Base-by-base conservation (phyloP, 2,797 vertebrate species). In the Sebastes diaconus region DNA sequence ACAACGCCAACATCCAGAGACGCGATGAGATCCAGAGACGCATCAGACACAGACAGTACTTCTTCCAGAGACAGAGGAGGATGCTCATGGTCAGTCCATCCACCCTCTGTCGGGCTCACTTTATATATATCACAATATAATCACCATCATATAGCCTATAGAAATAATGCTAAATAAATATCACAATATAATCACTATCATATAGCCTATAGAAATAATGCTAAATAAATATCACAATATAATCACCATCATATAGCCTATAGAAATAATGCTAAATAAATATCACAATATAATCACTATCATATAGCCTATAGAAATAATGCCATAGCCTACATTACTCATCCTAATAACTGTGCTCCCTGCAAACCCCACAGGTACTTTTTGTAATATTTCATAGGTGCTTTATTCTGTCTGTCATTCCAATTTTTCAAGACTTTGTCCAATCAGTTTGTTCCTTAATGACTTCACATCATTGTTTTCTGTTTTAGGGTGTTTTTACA, bases 11-110 rank as follows among this genome's bases (percentile, higher is more conserved):
- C 79, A 39, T 66, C 0, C 90, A 94, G 86, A 91, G 95, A 61
- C 93, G 95, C 68, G 81, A 74, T 50, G 95, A 96, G 80, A 80
- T 93, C 58, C 94, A 96, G 60, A 92, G 95, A 39, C 91, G 95
- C 39, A 73, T 95, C 89, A 88, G 96, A 63, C 94, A 96, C 42
- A 89, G 95, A 7, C 95, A 95, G 71, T 94, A 95, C 74, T 96
- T 96, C 84, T 94, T 96, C 57, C 96, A 96, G 90, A 94, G 94
- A 32, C 95, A 96, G 84, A 93, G 94, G 77, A 94, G 95, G 90
- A 95, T 94, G 94, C 88, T 95, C 4, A 91, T 95, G 95, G 96
- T 96, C 61, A 72, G 91, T 84, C 24, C 13, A 25, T 4, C 8
- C 22, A 11, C 25, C 36, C 36, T 39, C 13, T 39, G 5, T 39